Percentiles rank a stretch among this genome's conserved stretches.
These are phyloP conservation scores for Aporophyla nigra DNA, from an alignment of 2,888 invertebrate genomes.

Conservation along the genomic window DNA sequence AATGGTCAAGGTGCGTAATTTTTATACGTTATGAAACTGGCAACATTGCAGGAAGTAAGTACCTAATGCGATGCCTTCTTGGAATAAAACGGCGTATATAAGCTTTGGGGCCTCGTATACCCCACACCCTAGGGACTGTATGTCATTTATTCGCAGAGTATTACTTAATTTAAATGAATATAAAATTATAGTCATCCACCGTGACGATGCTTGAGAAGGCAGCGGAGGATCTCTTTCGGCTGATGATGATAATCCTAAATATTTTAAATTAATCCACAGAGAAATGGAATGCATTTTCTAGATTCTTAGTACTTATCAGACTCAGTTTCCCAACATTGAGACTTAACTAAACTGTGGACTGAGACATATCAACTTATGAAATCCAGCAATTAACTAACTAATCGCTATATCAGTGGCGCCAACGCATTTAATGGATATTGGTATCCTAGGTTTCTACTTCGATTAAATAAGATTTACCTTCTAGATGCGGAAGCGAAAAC, in stretches of 20 bases:
- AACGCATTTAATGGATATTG: constrained; percentile 23
- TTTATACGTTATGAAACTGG: constrained; percentile 50
- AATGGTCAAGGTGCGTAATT: constrained; percentile 52
- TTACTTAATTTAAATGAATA: background rate
- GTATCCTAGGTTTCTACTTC: background rate
- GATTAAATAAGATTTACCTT: constrained; percentile 16
- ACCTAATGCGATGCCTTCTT: constrained; percentile 11
- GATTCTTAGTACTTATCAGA: background rate
- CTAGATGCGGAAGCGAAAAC: background rate
- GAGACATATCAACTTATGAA: constrained; percentile 20
- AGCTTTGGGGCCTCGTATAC: background rate
- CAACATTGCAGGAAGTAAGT: constrained; percentile 21
- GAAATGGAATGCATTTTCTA: background rate
- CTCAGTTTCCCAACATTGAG: background rate
- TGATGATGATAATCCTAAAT: background rate
- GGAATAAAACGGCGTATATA: background rate
- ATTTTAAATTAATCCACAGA: background rate
- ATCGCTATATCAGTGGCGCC: constrained; percentile 46
- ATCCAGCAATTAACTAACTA: constrained; percentile 35
- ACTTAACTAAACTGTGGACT: background rate
- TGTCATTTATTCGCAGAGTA: background rate
- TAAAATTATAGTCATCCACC: background rate
- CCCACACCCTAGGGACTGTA: background rate
- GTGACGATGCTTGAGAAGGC: background rate
- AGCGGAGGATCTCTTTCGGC: background rate